Evolutionary conservation across 2,797 vertebrate species (phyloP).

Genomic region (Bovichtus diacanthus): DNA sequence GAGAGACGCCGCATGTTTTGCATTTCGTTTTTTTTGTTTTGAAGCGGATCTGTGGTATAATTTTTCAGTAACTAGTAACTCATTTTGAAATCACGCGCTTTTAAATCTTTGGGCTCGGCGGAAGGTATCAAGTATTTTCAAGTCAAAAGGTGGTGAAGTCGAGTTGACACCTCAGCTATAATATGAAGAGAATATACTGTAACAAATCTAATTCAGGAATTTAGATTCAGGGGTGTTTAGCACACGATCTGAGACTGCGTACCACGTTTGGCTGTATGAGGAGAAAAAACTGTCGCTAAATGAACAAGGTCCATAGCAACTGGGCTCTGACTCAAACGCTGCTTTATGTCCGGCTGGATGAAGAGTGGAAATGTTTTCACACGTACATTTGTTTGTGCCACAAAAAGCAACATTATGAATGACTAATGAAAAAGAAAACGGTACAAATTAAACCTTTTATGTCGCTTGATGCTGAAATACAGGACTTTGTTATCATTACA

Average conservation of each 20-base stretch:
- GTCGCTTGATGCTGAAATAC: neutral
- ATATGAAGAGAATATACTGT: neutral
- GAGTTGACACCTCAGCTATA: neutral
- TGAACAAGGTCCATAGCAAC: neutral
- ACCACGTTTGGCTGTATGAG: neutral
- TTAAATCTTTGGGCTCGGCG: too few species aligned
- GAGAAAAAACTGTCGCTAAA: neutral
- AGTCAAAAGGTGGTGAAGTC: too few species aligned
- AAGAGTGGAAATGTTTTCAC: neutral
- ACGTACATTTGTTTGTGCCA: neutral
- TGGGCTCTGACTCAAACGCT: conserved; percentile 3
- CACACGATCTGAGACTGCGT: neutral
- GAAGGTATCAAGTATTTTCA: too few species aligned
- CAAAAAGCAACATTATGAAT: neutral
- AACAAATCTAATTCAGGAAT: neutral
- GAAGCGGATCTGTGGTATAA: too few species aligned
- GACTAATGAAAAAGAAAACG: neutral
- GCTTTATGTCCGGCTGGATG: neutral
- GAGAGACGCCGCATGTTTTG: too few species aligned
- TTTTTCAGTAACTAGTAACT: too few species aligned
- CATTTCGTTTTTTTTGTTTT: too few species aligned
- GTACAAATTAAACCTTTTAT: neutral
- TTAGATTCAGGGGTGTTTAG: neutral
- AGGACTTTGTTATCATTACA: neutral
- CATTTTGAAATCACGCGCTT: too few species aligned